Base-by-base conservation (phyloP, 1,140 invertebrate genomes). In the Atopsyche davidsoni region DNA sequence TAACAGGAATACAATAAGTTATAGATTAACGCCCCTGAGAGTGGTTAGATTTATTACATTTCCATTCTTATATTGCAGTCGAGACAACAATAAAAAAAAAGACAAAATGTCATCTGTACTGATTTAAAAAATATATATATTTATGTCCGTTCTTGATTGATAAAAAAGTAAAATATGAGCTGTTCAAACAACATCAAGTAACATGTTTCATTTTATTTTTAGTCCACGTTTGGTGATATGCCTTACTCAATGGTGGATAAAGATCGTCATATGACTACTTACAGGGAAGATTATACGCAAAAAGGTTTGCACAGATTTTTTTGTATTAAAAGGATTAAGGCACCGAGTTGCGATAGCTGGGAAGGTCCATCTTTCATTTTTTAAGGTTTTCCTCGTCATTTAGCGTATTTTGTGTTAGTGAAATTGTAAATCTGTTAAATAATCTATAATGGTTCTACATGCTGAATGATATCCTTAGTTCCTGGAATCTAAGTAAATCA, bases 401-500 rank as follows among this genome's bases (percentile, higher is more conserved):
- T 47, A 44, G 58, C 44, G 53, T 48, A 53, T 58, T 28, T 57
- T 46, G 19, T 55, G 50, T 40, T 46, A 55, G 32, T 22, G 31
- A 46, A 47, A 36, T 46, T 18, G 32, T 46, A 19, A 18, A 46
- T 40, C 6, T 28, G 24, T 28, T n/a, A 6, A 28, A n/a, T 28
- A 28, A 6, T 28, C 24, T 28, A 6, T 4, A 28, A 28, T 28
- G 24, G n/a, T 28, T 28, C 24, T 7, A n/a, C 24, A 28, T 4
- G 24, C n/a, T 28, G 24, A 28, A 28, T 4, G 24, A 28, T n/a
- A n/a, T n/a, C n/a, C n/a, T n/a, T n/a, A n/a, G n/a, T n/a, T n/a
- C n/a, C n/a, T n/a, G n/a, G n/a, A n/a, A n/a, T n/a, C n/a, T n/a
- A n/a, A n/a, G n/a, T n/a, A n/a, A n/a, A n/a, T n/a, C n/a, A n/a